phyloP scores from a whole-genome alignment of 2,888 invertebrate species.

The Drosophila nr. perissopoda region DNA sequence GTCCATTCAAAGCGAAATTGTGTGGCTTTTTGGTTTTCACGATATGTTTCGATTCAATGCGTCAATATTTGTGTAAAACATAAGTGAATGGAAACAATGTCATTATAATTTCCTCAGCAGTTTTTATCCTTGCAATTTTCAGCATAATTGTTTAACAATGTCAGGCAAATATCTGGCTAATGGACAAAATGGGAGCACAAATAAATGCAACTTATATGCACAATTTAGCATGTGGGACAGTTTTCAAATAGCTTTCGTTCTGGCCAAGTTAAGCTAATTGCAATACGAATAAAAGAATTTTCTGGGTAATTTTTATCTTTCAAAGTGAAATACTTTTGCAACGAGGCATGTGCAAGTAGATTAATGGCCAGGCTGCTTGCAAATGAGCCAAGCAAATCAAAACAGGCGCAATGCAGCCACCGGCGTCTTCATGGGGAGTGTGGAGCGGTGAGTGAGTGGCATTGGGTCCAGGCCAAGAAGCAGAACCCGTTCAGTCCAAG shows the following conservation, averaged over 20 bases:
- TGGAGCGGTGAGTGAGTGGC: not conserved
- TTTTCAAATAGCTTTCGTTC: not conserved
- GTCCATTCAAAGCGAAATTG: not conserved
- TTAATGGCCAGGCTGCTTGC: constrained; percentile 62
- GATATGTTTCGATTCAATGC: not conserved
- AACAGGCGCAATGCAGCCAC: constrained; percentile 49
- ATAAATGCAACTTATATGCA: not conserved
- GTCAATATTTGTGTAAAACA: not conserved
- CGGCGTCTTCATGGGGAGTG: not conserved
- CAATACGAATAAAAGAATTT: constrained; percentile 3
- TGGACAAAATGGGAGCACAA: not conserved
- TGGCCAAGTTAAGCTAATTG: constrained; percentile 4
- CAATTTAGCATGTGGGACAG: not conserved
- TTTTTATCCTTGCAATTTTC: not conserved
- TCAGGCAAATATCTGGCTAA: not conserved
- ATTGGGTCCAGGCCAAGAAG: constrained; percentile 1
- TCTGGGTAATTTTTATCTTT: constrained; percentile 13
- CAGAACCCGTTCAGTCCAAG: constrained; percentile 41
- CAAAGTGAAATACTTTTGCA: constrained; percentile 1
- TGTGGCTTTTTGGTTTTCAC: not conserved
- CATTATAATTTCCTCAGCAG: not conserved
- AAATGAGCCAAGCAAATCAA: constrained; percentile 73
- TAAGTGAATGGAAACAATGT: not conserved
- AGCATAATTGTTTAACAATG: too few species aligned
- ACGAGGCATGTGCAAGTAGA: constrained; percentile 43